A percentile compares a stretch with the other conserved stretches of the same genome.
Evolutionary conservation across 2,888 invertebrate species (phyloP).

Genomic region (Andrena praecox): DNA sequence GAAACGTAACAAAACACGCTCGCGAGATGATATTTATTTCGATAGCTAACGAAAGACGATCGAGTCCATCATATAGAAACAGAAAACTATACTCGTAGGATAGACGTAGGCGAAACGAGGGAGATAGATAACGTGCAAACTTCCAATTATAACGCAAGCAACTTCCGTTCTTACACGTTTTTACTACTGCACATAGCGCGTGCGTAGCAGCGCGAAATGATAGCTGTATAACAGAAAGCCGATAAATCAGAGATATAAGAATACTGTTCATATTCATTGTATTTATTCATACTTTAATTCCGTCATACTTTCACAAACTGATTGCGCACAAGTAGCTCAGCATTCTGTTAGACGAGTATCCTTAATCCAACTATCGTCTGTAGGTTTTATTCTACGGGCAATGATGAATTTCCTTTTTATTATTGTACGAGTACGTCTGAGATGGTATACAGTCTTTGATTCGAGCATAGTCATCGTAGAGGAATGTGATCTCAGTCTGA

Average conservation of each 20-base stretch:
- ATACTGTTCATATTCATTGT: constrained; percentile 33
- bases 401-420: constrained; percentile 27
- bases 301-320: constrained; percentile 9
- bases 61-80: constrained; percentile 40
- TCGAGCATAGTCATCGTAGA: constrained; percentile 45
- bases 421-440: constrained; percentile 12
- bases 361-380: constrained; percentile 2
- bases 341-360: constrained; percentile 18
- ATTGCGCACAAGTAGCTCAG: constrained; percentile 44
- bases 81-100: constrained; percentile 46
- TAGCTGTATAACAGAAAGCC: constrained; percentile 14
- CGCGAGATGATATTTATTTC: constrained; percentile 24
- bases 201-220: constrained; percentile 17
- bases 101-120: constrained; percentile 17
- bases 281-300: constrained; percentile 30
- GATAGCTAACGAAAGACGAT: constrained; percentile 41
- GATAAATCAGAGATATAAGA: constrained; percentile 32
- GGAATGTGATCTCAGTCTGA: constrained; percentile 46
- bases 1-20: constrained; percentile 12
- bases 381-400: constrained; percentile 16
- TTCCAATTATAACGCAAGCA: constrained; percentile 37
- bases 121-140: constrained; percentile 32
- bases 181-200: constrained; percentile 31
- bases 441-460: constrained; percentile 38
- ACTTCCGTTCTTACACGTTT: constrained; percentile 47